A percentile compares a stretch with the other conserved stretches of the same genome.
Evolutionary conservation across 1,140 invertebrate genomes (phyloP).

Genomic region (Lysiphlebus fabarum): DNA sequence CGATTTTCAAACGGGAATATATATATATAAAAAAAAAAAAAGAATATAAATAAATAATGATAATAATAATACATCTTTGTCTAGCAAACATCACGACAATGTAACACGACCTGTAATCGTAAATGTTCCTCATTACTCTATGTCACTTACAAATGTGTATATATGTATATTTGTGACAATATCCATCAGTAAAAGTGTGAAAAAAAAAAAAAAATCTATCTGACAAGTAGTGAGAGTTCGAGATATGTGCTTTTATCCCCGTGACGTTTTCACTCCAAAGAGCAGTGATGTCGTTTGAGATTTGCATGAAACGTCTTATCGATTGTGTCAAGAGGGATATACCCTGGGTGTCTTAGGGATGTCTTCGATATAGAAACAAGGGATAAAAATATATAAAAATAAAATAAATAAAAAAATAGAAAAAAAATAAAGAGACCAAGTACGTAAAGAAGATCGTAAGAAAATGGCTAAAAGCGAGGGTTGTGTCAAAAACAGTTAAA

Average conservation of each 20-base stretch:
- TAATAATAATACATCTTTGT: neutral
- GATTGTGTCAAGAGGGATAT: constrained; percentile 17
- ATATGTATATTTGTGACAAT: too few species aligned
- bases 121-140: too few species aligned
- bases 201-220: constrained; percentile 16
- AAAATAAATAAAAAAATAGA: neutral
- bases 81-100: neutral
- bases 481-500: too few species aligned
- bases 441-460: too few species aligned
- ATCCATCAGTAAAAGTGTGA: neutral
- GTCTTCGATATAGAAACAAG: too few species aligned
- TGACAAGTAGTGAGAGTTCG: constrained; percentile 8
- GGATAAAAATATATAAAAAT: constrained; percentile 6
- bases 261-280: constrained; percentile 22
- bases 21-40: too few species aligned
- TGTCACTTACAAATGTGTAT: too few species aligned
- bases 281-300: constrained; percentile 10
- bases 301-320: constrained; percentile 21
- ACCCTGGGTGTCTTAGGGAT: too few species aligned
- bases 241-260: constrained; percentile 19
- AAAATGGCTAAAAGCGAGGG: too few species aligned
- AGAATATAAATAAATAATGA: neutral
- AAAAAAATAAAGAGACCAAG: neutral
- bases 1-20: too few species aligned
- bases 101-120: too few species aligned